Conservation (phyloP, 1,140 invertebrate genomes). For the Meloidogyne floridensis region DNA sequence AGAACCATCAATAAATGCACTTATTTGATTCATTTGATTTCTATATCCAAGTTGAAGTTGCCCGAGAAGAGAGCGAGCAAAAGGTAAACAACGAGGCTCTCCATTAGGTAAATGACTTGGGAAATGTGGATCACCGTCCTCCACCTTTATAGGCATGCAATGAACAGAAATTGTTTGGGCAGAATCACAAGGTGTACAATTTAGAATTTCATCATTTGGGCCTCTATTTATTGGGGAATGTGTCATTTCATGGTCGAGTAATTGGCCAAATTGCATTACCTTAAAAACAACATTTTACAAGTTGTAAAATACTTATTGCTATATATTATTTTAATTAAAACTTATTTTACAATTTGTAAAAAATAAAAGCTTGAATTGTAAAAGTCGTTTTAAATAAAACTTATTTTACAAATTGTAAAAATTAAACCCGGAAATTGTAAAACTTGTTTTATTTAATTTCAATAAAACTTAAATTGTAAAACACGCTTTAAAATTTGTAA, state of each 20-base stretch:
- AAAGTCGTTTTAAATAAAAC: too few species aligned
- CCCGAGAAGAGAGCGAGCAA: constrained; percentile 85
- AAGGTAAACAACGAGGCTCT: constrained; percentile 76
- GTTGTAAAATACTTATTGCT: too few species aligned
- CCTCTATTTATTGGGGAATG: constrained; percentile 58
- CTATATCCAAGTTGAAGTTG: constrained; percentile 74
- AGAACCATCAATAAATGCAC: constrained; percentile 81
- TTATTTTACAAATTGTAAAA: too few species aligned
- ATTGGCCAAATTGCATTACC: constrained; percentile 62
- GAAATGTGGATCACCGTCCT: constrained; percentile 68
- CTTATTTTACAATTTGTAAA: too few species aligned
- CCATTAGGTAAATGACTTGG: constrained; percentile 53
- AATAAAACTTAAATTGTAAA: too few species aligned
- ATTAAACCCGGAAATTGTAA: too few species aligned
- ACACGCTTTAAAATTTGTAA: too few species aligned
- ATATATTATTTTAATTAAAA: too few species aligned
- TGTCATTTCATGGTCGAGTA: constrained; percentile 48
- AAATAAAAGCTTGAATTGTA: too few species aligned
- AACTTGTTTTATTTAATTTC: too few species aligned
- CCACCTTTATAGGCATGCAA: constrained; percentile 71
- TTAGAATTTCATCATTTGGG: constrained; percentile 57
- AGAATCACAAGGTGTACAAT: constrained; percentile 59
- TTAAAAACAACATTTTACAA: constrained; percentile 14
- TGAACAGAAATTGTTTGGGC: constrained; percentile 60
- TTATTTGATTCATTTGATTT: constrained; percentile 73